These are phyloP conservation scores for Whitmania pigra DNA, from an alignment of 1,140 invertebrate species.

Conservation along the genomic window DNA sequence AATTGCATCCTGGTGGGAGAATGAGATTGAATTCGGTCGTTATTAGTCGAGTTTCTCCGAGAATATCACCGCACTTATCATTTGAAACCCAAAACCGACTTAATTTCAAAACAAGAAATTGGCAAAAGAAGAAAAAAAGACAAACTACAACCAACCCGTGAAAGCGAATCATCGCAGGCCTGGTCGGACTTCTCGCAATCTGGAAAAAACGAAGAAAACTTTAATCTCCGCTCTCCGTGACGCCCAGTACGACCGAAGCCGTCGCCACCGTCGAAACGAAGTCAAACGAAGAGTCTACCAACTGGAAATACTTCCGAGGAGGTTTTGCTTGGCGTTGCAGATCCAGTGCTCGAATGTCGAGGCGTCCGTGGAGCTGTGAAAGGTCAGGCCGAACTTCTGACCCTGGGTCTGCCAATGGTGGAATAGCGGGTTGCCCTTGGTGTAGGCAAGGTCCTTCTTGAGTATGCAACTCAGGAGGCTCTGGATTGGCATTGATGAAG, in stretches of 20 bases:
- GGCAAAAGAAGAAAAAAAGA: background rate
- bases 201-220: background rate
- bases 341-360: conserved; percentile 85
- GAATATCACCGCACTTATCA: too few species aligned
- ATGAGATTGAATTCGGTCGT: too few species aligned
- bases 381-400: conserved; percentile 84
- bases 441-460: conserved; percentile 89
- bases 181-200: background rate
- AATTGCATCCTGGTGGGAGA: too few species aligned
- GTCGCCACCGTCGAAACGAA: too few species aligned
- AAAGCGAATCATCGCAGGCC: background rate
- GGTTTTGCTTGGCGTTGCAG: conserved; percentile 70
- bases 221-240: background rate
- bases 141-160: conserved; percentile 1
- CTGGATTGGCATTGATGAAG: conserved; percentile 46
- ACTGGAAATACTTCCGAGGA: conserved; percentile 66
- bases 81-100: too few species aligned
- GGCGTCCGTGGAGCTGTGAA: conserved; percentile 82
- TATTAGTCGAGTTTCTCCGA: too few species aligned
- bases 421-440: conserved; percentile 94
- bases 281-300: background rate
- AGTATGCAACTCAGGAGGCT: conserved; percentile 83
- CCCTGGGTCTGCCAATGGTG: conserved; percentile 91
- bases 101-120: background rate
- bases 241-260: background rate